These are phyloP conservation scores for Nymphalis polychloros DNA, from an alignment of 2,888 invertebrate species.

Conservation along the genomic window DNA sequence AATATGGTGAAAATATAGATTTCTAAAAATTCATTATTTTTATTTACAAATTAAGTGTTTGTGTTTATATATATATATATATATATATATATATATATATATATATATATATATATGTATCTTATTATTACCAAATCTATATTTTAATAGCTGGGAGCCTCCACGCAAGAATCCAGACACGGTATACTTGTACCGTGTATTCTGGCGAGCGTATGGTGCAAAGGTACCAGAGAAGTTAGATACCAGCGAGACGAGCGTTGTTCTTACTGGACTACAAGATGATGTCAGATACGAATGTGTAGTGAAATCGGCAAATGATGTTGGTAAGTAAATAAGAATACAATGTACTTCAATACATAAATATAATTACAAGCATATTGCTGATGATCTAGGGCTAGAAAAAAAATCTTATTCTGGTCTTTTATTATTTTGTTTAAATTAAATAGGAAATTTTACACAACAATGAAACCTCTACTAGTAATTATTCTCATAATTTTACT, in stretches of 20 bases:
- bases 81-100: no score
- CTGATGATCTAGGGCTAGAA: no score
- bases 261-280: slow-evolving; percentile 86
- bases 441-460: no score
- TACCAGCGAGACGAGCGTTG: slow-evolving; percentile 86
- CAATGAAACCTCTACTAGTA: no score
- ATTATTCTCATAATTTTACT: no score
- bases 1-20: no score
- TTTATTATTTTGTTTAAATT: no score
- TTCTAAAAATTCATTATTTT: no score
- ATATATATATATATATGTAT: background rate
- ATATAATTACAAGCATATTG: no score
- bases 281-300: slow-evolving; percentile 90
- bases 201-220: slow-evolving; percentile 87
- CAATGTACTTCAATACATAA: background rate
- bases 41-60: background rate
- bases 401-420: no score
- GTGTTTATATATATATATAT: no score
- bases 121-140: background rate
- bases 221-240: slow-evolving; percentile 85
- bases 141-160: slow-evolving; percentile 85
- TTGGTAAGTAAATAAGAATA: slow-evolving; percentile 72
- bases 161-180: slow-evolving; percentile 91
- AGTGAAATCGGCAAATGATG: slow-evolving; percentile 90
- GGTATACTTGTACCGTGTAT: slow-evolving; percentile 91